Percentiles rank a stretch among this genome's conserved stretches.
phyloP scores from a whole-genome alignment of 2,888 invertebrate species.

The Schizaphis graminum region DNA sequence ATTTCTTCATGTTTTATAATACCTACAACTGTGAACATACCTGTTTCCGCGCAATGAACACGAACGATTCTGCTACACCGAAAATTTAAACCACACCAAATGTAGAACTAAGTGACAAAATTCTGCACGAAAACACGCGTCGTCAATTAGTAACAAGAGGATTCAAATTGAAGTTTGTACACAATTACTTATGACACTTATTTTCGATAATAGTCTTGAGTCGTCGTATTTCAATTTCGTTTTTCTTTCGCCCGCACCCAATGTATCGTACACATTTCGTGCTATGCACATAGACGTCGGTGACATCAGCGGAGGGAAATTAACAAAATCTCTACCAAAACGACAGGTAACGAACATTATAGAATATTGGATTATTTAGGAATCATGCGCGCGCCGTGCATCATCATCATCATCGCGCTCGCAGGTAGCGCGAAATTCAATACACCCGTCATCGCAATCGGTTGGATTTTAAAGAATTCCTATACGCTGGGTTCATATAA shows the following conservation, averaged over 20 bases:
- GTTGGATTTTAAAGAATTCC: not conserved
- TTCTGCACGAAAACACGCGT: not conserved
- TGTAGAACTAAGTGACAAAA: not conserved
- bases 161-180: not conserved
- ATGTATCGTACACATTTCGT: not conserved
- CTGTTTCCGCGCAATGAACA: not conserved
- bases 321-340: not conserved
- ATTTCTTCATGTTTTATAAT: not conserved
- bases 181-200: not conserved
- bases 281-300: not conserved
- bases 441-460: not conserved
- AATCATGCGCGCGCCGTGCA: not conserved
- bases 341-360: not conserved
- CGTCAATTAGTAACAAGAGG: not conserved
- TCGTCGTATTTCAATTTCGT: not conserved
- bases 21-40: no score
- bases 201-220: not conserved
- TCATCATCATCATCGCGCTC: not conserved
- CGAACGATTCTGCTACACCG: not conserved
- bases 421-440: not conserved
- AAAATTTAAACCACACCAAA: not conserved
- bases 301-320: not conserved
- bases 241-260: not conserved
- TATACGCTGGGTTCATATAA: not conserved
- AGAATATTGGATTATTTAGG: not conserved